These are phyloP conservation scores for Habrosyne pyritoides DNA, from an alignment of 2,888 invertebrate species.

Conservation along the genomic window DNA sequence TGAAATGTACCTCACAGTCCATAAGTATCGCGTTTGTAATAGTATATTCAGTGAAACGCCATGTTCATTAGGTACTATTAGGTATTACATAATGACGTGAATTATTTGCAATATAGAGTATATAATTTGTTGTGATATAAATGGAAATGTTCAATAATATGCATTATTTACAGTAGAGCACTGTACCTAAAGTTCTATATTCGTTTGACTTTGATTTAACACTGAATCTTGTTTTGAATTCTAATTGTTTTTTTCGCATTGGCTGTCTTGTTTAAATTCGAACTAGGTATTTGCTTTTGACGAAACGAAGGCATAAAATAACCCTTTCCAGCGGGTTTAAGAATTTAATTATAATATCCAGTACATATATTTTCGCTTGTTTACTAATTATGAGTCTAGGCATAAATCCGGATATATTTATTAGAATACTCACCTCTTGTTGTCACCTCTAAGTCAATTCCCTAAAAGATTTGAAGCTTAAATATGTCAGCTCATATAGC, in stretches of 20 bases:
- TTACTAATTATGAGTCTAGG: no score
- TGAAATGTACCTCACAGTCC: constrained; percentile 29
- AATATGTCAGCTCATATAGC: no score
- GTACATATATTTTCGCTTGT: no score
- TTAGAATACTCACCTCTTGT: no score
- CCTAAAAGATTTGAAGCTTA: no score
- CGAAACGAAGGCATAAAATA: background rate
- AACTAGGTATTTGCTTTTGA: constrained; percentile 16
- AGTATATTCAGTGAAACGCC: background rate
- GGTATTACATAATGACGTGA: background rate
- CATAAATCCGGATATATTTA: no score
- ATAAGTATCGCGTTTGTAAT: constrained; percentile 24
- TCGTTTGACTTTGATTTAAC: background rate
- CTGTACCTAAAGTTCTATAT: background rate
- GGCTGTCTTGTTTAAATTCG: no score
- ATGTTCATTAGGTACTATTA: background rate
- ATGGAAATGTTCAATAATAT: background rate
- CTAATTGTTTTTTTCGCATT: background rate
- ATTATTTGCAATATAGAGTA: no score
- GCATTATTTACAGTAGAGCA: background rate
- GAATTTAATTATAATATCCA: no score
- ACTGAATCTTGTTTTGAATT: background rate
- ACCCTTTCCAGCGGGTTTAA: no score
- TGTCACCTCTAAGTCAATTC: no score
- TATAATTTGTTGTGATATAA: no score